These are phyloP conservation scores for Protula sp. DNA, from an alignment of 2,888 invertebrate species.

Conservation along the genomic window DNA sequence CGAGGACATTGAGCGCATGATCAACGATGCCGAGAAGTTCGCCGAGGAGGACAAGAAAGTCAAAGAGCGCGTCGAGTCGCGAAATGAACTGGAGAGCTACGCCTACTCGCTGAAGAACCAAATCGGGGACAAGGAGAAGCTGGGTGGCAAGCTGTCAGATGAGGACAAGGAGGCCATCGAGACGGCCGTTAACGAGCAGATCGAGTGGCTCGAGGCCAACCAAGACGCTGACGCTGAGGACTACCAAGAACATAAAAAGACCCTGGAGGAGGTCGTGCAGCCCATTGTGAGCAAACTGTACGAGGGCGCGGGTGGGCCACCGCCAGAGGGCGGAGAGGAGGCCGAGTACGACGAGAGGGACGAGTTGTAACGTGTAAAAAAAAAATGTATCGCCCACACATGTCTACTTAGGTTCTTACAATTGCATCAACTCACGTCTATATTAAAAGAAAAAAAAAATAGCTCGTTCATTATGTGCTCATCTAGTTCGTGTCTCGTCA, in stretches of 20 bases:
- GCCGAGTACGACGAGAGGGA: conserved; percentile 61
- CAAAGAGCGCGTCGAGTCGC: conserved; percentile 79
- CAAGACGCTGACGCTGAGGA: conserved; percentile 87
- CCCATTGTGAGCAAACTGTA: conserved; percentile 93
- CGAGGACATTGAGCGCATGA: conserved; percentile 98
- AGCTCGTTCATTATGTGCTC: neutral
- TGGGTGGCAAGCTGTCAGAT: conserved; percentile 81
- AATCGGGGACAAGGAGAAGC: conserved; percentile 90
- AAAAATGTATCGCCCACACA: too few relatives aligned
- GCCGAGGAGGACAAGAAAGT: conserved; percentile 95
- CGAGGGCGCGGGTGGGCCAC: conserved; percentile 65
- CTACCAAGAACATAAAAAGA: conserved; percentile 88
- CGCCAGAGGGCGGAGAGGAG: conserved; percentile 60
- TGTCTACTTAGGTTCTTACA: neutral
- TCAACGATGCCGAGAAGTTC: conserved; percentile 97
- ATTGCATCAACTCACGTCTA: neutral
- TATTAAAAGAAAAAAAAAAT: neutral
- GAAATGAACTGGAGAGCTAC: conserved; percentile 89
- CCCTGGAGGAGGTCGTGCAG: conserved; percentile 88
- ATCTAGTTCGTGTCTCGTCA: too few relatives aligned
- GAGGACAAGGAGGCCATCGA: conserved; percentile 93
- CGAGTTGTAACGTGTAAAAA: conserved; percentile 52
- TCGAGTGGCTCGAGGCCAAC: conserved; percentile 96
- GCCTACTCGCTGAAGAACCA: conserved; percentile 97
- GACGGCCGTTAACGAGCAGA: conserved; percentile 87